Base-by-base conservation (phyloP, 2,888 invertebrate species). In the Watsonalla cultraria region DNA sequence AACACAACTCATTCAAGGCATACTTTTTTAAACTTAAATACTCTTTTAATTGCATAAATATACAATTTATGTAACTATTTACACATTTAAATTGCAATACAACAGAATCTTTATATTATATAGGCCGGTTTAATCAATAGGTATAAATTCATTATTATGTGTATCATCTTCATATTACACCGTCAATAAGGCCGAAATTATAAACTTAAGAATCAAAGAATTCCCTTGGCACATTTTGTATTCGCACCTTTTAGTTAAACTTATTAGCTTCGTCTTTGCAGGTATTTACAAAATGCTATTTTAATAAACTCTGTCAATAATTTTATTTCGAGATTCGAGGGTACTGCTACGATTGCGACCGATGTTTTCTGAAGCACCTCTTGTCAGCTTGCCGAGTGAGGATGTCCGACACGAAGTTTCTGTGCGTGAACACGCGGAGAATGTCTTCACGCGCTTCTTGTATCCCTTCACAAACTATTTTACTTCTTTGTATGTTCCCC, bases 401-500 rank as follows among this genome's bases (percentile, higher is more conserved):
- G 70, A 98, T 97, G 76, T 98, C 98, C 13, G 95, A 93, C 45
- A 98, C 96, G 68, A 96, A 95, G 52, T 94, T 93, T 84, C 97
- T 96, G 81, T 98, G 98, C 63, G 97, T 97, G 76, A 98, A 96
- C 59, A 98, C 95, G 74, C 96, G 95, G 80, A 97, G 94, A 60
- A 98, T 95, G 80, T 97, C 96, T 58, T 94, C 93, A 68, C 96
- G 95, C 0, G 98, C 97, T 78, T 98, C 98, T 59, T 93, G 93
- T 84, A 98, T 95, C 60, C 98, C 97, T 78, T 98, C 98, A 61
- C 96, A 95, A 47, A 98, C 96, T 59, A 98, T 95, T 91, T 96
- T 97, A 81, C 97, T 97, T 53, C 98, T 93, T 87, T 99, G 98
- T 82, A 98, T 95, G 84, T 98, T 98, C 51, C 98, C 98, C 96